Conservation (phyloP, 2,888 invertebrate species). For the Steromphala cineraria region DNA sequence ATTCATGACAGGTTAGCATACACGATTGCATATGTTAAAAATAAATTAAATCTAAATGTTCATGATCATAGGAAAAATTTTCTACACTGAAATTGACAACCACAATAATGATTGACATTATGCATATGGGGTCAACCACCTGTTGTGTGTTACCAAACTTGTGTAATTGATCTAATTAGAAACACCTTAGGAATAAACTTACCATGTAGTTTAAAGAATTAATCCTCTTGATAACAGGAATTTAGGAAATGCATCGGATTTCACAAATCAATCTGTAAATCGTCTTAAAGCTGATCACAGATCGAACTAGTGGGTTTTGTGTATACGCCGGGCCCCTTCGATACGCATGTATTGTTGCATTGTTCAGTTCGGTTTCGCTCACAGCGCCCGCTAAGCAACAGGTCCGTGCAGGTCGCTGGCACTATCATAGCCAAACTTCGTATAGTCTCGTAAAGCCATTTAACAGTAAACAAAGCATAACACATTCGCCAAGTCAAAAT, state of each 20-base stretch:
- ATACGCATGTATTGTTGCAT: not conserved
- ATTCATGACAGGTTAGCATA: too few species aligned
- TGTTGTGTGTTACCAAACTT: too few species aligned
- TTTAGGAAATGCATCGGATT: not conserved
- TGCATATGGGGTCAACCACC: too few species aligned
- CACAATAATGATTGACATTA: too few species aligned
- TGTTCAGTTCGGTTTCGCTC: not conserved
- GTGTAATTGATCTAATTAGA: too few species aligned
- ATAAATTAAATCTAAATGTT: too few species aligned
- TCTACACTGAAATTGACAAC: too few species aligned
- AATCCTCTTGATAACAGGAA: too few species aligned
- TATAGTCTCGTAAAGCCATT: not conserved
- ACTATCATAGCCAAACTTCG: not conserved
- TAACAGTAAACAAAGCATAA: slow-evolving; percentile 5
- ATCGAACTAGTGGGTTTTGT: not conserved
- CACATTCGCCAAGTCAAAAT: slow-evolving; percentile 1
- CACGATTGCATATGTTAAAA: too few species aligned
- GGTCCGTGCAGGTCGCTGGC: not conserved
- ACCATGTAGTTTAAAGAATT: too few species aligned
- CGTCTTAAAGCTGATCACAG: not conserved
- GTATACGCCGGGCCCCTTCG: not conserved
- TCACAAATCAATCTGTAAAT: not conserved
- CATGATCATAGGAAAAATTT: too few species aligned
- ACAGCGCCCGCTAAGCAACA: not conserved
- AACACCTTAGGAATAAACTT: too few species aligned